phyloP scores from a whole-genome alignment of 2,888 invertebrate genomes.

The Dilophus febrilis region DNA sequence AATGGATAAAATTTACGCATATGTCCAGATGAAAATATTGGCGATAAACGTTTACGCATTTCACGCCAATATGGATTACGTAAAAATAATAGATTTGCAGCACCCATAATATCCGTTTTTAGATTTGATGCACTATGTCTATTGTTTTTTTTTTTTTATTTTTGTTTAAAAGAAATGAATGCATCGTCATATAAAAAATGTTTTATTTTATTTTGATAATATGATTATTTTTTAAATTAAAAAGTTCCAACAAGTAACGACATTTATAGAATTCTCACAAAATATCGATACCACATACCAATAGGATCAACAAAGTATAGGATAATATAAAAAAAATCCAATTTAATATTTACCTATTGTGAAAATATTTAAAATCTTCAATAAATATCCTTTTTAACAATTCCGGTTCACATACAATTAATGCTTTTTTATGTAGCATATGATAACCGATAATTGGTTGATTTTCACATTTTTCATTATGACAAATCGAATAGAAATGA shows the following conservation, averaged over 20 bases:
- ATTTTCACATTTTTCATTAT: conserved; percentile 16
- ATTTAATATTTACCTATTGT: conserved; percentile 20
- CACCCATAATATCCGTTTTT: conserved; percentile 25
- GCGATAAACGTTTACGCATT: conserved; percentile 28
- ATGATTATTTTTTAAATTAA: too few species aligned
- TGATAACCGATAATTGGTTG: conserved; percentile 25
- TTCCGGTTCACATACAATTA: conserved; percentile 30
- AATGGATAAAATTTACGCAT: conserved; percentile 27
- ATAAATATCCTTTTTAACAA: conserved; percentile 30
- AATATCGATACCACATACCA: too few species aligned
- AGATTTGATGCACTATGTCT: conserved; percentile 17
- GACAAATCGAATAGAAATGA: conserved; percentile 26
- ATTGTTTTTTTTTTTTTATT: too few species aligned
- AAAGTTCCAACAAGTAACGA: too few species aligned
- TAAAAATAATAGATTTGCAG: conserved; percentile 28
- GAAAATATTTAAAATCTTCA: conserved; percentile 31
- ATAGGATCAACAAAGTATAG: too few species aligned
- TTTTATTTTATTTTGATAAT: too few species aligned
- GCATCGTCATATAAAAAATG: too few species aligned
- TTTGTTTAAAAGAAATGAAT: too few species aligned
- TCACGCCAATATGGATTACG: conserved; percentile 30
- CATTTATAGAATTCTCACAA: too few species aligned
- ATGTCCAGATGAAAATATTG: conserved; percentile 30
- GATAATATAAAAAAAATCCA: too few species aligned
- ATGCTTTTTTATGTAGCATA: conserved; percentile 28